Evolutionary conservation across 2,797 vertebrate genomes (phyloP).

Genomic region (Sus cebifrons): DNA sequence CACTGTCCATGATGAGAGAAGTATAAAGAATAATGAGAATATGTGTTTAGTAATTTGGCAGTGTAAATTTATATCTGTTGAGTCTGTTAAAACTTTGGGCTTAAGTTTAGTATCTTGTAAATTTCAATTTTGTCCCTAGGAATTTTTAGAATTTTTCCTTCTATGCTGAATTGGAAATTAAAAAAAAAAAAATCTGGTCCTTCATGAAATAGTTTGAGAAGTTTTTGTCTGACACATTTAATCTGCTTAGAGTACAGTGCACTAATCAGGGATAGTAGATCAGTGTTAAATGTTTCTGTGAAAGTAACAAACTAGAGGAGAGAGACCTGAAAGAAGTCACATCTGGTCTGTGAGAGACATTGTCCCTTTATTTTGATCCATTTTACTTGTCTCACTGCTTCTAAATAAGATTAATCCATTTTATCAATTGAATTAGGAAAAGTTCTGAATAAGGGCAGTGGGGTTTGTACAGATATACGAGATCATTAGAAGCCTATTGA

Average conservation of each 20-base stretch:
- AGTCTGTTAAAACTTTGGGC: background rate
- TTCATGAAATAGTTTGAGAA: conserved; percentile 36
- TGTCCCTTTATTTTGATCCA: background rate
- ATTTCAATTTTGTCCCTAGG: background rate
- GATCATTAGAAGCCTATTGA: background rate
- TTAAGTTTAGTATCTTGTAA: background rate
- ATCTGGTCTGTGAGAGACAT: background rate
- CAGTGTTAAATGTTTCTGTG: background rate
- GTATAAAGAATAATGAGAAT: background rate
- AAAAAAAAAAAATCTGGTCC: background rate
- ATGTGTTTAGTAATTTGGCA: background rate
- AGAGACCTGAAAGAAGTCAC: background rate
- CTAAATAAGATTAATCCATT: conserved; percentile 3
- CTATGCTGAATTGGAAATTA: conserved; percentile 6
- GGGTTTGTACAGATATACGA: background rate
- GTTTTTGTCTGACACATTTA: background rate
- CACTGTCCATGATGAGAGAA: background rate
- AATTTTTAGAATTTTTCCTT: conserved; percentile 54
- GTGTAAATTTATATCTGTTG: background rate
- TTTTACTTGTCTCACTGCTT: background rate
- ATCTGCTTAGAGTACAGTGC: background rate
- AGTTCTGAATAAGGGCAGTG: background rate
- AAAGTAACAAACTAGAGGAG: background rate
- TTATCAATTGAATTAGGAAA: background rate
- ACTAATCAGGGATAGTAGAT: background rate